phyloP scores from a whole-genome alignment of 2,113 vertebrate species.

The Tympanuchus pallidicinctus region DNA sequence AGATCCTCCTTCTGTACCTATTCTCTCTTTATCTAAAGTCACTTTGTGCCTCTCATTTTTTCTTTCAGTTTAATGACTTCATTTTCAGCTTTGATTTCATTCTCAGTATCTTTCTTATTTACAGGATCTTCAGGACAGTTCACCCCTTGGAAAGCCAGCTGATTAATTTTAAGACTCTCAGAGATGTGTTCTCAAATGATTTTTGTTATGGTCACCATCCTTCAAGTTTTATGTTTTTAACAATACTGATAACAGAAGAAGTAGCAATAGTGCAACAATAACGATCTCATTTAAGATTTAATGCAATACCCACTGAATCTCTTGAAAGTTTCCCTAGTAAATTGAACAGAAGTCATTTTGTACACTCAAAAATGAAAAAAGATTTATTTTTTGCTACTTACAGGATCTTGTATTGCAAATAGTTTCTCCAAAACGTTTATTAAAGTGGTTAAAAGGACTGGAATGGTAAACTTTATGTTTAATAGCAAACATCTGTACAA shows the following conservation, averaged over 20 bases:
- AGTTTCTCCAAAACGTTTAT: neutral
- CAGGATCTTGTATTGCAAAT: neutral
- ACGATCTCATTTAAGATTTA: neutral
- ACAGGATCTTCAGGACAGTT: conserved; percentile 29
- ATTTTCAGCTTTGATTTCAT: conserved; percentile 71
- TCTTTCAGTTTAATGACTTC: conserved; percentile 68
- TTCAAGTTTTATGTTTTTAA: conserved; percentile 28
- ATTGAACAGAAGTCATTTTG: neutral
- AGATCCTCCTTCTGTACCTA: conserved; percentile 50
- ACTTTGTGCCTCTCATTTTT: conserved; percentile 19
- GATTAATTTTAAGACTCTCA: conserved; percentile 41
- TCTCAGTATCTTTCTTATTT: conserved; percentile 55
- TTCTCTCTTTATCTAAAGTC: conserved; percentile 60
- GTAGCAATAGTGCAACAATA: neutral
- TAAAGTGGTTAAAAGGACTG: neutral
- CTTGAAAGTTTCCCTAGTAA: neutral
- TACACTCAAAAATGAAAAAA: neutral
- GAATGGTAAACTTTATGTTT: neutral
- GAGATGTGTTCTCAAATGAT: conserved; percentile 2
- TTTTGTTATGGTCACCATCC: conserved; percentile 12
- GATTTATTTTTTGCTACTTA: neutral
- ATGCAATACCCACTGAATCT: neutral
- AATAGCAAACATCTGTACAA: neutral
- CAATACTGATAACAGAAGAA: neutral
- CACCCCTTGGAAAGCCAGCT: conserved; percentile 4